These are phyloP conservation scores for Eupithecia dodoneata DNA, from an alignment of 2,888 invertebrate genomes.

Conservation along the genomic window DNA sequence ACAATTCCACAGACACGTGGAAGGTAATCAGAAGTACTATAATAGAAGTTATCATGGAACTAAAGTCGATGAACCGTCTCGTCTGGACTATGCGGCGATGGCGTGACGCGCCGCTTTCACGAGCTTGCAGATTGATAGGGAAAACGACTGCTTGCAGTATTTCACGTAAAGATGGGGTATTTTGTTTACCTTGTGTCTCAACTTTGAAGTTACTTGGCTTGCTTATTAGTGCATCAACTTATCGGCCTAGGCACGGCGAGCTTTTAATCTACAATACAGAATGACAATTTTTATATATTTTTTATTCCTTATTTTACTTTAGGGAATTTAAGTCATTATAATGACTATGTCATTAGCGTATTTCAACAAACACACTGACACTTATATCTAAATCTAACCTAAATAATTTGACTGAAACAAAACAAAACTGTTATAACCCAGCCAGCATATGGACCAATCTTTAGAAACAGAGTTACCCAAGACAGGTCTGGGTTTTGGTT, in stretches of 20 bases:
- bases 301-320: too few species aligned
- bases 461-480: background rate
- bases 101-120: conserved; percentile 15
- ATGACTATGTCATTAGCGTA: too few species aligned
- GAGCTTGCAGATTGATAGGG: conserved; percentile 36
- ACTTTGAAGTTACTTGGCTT: background rate
- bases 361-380: too few species aligned
- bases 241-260: background rate
- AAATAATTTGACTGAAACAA: background rate
- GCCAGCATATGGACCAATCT: background rate
- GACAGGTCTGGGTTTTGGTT: background rate
- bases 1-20: background rate
- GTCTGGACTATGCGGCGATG: conserved; percentile 31
- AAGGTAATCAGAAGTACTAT: background rate
- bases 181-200: background rate
- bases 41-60: conserved; percentile 10
- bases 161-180: background rate
- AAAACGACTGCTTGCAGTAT: conserved; percentile 20
- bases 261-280: background rate
- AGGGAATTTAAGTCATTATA: too few species aligned
- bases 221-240: background rate
- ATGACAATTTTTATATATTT: background rate
- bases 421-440: background rate
- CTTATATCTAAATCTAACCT: too few species aligned
- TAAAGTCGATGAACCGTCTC: conserved; percentile 21